Evolutionary conservation across 2,113 vertebrate species (phyloP), one percentile per base, ranked within the genome.

Genomic region (Larimichthys crocea): DNA sequence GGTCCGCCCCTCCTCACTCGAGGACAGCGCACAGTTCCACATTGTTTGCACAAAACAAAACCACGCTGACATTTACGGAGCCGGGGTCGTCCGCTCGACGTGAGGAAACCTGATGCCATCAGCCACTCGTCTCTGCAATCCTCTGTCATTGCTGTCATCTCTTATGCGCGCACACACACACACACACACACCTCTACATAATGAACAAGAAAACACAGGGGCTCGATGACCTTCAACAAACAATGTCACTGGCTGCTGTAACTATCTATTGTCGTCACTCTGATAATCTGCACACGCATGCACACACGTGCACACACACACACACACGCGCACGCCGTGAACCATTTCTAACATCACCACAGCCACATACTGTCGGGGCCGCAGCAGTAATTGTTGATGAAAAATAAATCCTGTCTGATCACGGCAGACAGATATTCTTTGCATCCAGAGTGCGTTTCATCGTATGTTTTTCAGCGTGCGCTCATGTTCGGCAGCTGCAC

Each of bases 1-100:
- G 19, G 19, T 60, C 84, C 42, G 42, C 20, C 72, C 77, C 79
- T 40, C 56, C 40, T 70, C 40, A 8, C 46, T 8, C 15, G 44
- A 67, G 71, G 63, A 87, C 80, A 55, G 70, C 61, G 86, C 84
- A 69, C 75, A 85, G 91, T 87, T 93, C 91, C 84, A 91, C 88
- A 93, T 93, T 92, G 92, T 94, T 81, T 88, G 78, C 84, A 83
- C 86, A 92, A 92, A 94, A 94, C 86, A 93, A 94, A 95, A 93
- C 89, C 92, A 68, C 46, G 80, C 2, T 94, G 94, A 94, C 93
- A 94, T 94, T 94, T 94, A 84, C 74, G 19, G 49, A 55, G 64
- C 62, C 19, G 48, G 53, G 88, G 89, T 86, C 63, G 70, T 19
- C 44, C 14, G 9, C 69, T 78, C 26, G 68, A 87, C 61, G 74